These are phyloP conservation scores for Baronia brevicornis DNA, from an alignment of 2,888 invertebrate genomes.

Conservation along the genomic window DNA sequence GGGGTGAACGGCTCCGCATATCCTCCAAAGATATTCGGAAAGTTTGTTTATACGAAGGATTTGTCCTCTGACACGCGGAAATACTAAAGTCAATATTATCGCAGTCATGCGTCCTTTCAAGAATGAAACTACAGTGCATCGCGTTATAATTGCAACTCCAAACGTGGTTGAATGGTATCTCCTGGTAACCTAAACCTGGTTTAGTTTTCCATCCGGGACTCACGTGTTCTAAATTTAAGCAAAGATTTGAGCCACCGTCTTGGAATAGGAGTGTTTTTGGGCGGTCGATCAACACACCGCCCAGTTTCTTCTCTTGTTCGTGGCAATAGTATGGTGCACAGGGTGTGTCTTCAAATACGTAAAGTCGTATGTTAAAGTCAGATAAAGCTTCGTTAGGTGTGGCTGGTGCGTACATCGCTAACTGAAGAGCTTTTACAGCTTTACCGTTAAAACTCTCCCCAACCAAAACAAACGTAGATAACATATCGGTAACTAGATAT, in stretches of 20 bases:
- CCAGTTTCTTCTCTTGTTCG: conserved; percentile 85
- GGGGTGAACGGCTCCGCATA: conserved; percentile 59
- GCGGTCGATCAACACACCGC: conserved; percentile 91
- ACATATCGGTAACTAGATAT: conserved; percentile 92
- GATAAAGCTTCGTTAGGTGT: conserved; percentile 81
- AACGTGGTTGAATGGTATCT: conserved; percentile 92
- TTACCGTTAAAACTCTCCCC: conserved; percentile 86
- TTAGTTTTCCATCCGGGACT: conserved; percentile 93
- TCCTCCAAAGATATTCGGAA: conserved; percentile 68
- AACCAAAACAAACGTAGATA: conserved; percentile 93
- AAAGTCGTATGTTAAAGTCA: conserved; percentile 91
- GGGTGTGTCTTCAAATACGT: conserved; percentile 95
- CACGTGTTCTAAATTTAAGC: conserved; percentile 91
- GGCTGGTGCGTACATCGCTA: conserved; percentile 90
- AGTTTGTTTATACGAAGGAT: conserved; percentile 68
- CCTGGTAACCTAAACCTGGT: conserved; percentile 90
- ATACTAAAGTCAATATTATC: conserved; percentile 65
- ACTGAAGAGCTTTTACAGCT: conserved; percentile 87
- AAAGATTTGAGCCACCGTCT: conserved; percentile 91
- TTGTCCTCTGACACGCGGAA: conserved; percentile 65
- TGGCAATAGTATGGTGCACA: conserved; percentile 93
- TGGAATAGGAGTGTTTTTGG: conserved; percentile 91
- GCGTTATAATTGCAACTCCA: conserved; percentile 92
- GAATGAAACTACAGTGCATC: conserved; percentile 92
- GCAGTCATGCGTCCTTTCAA: conserved; percentile 81